Percentiles rank a stretch among this genome's conserved stretches.
phyloP scores from a whole-genome alignment of 2,888 invertebrate species.

The Anodontia alba region DNA sequence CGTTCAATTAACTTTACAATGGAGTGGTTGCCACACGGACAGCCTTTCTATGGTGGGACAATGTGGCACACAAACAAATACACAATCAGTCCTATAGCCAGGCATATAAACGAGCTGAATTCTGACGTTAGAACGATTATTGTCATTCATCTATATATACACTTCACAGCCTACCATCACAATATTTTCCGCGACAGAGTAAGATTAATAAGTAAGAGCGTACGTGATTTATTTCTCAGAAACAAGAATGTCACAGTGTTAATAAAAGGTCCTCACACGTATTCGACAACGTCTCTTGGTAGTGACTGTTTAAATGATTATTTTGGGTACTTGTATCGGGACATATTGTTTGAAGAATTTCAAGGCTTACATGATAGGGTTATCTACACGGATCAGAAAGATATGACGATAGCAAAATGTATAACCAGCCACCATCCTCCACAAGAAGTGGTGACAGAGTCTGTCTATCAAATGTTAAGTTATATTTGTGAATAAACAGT shows the following conservation, averaged over 20 bases:
- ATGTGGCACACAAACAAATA: not conserved
- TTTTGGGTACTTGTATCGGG: not conserved
- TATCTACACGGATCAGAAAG: not conserved
- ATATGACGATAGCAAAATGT: not conserved
- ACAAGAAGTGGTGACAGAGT: not conserved
- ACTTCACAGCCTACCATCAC: not conserved
- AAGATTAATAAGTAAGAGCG: not conserved
- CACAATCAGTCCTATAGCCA: not conserved
- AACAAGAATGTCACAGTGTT: not conserved
- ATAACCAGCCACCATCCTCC: not conserved
- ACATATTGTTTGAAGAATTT: not conserved
- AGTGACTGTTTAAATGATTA: not conserved
- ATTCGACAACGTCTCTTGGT: not conserved
- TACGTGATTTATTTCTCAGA: not conserved
- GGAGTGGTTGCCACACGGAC: not conserved
- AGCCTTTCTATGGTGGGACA: not conserved
- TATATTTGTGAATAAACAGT: not conserved
- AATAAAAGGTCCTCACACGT: conserved; percentile 2
- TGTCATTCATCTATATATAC: not conserved
- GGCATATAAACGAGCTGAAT: not conserved
- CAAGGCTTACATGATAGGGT: not conserved
- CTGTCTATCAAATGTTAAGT: not conserved
- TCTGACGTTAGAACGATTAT: not conserved
- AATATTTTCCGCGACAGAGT: not conserved
- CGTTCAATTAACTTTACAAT: not conserved